phyloP scores from a whole-genome alignment of 2,113 vertebrate species.

The Colius striatus region DNA sequence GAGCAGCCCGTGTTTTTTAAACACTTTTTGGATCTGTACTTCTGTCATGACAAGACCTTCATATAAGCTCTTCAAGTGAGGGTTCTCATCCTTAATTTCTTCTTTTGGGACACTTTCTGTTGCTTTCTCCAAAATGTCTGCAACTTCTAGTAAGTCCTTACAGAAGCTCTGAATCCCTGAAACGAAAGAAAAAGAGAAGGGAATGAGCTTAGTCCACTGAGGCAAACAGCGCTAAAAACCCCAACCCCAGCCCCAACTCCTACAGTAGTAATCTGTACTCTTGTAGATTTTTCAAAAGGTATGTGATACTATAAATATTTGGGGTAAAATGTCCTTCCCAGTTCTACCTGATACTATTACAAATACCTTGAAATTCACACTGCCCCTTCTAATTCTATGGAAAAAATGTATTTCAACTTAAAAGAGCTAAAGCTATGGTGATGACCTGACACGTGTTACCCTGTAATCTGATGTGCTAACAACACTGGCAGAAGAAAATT shows the following conservation, averaged over 20 bases:
- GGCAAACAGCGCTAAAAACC: background rate
- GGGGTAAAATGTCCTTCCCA: background rate
- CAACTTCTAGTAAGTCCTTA: slow-evolving; percentile 96
- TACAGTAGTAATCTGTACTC: background rate
- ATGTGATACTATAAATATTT: background rate
- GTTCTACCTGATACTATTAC: background rate
- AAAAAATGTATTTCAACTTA: background rate
- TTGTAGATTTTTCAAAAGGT: background rate
- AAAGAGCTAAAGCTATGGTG: background rate
- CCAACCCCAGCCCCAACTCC: background rate
- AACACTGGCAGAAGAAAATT: background rate
- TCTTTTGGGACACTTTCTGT: slow-evolving; percentile 92
- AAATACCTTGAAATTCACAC: background rate
- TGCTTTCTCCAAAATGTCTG: slow-evolving; percentile 95
- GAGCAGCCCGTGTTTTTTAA: slow-evolving; percentile 90
- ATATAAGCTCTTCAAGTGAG: slow-evolving; percentile 93
- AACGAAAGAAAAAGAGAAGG: background rate
- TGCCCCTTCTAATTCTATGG: background rate
- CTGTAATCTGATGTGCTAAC: background rate
- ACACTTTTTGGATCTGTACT: slow-evolving; percentile 95
- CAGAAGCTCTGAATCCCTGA: slow-evolving; percentile 96
- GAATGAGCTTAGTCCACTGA: background rate
- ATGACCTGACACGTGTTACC: background rate
- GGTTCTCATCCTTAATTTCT: slow-evolving; percentile 87
- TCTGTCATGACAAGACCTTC: slow-evolving; percentile 95